A percentile compares a stretch with the other conserved stretches of the same genome.
Evolutionary conservation across 2,797 vertebrate genomes (phyloP).

Genomic region (Podarcis siculus): DNA sequence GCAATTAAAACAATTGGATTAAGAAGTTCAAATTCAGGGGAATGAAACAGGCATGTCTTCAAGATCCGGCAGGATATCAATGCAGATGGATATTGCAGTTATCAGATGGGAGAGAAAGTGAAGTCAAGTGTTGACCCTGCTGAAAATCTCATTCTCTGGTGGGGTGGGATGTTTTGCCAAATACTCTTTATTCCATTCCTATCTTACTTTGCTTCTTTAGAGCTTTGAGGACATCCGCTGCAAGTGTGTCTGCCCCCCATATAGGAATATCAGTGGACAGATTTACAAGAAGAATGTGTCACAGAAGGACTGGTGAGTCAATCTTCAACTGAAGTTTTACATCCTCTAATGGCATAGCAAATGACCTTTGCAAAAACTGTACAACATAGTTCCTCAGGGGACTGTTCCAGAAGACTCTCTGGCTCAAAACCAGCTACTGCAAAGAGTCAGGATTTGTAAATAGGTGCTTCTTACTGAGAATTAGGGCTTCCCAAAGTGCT

Average conservation of each 20-base stretch:
- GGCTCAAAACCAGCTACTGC: not conserved
- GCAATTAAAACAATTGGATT: too few relatives aligned
- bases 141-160: not conserved
- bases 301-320: conserved; percentile 94
- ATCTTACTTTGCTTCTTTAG: conserved; percentile 71
- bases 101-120: not conserved
- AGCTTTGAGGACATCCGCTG: conserved; percentile 93
- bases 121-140: not conserved
- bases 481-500: not conserved
- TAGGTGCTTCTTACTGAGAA: not conserved
- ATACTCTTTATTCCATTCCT: not conserved
- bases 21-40: too few relatives aligned
- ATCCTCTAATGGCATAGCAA: not conserved
- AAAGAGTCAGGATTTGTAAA: not conserved
- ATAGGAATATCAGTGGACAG: conserved; percentile 91
- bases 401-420: not conserved
- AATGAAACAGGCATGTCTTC: too few relatives aligned
- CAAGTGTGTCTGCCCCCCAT: conserved; percentile 95
- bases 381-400: not conserved
- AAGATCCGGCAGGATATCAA: too few relatives aligned
- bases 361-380: not conserved
- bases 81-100: too few relatives aligned
- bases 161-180: not conserved
- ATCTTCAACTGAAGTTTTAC: not conserved
- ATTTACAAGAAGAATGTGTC: conserved; percentile 94